phyloP scores from a whole-genome alignment of 2,113 vertebrate genomes.

The Thymallus thymallus region DNA sequence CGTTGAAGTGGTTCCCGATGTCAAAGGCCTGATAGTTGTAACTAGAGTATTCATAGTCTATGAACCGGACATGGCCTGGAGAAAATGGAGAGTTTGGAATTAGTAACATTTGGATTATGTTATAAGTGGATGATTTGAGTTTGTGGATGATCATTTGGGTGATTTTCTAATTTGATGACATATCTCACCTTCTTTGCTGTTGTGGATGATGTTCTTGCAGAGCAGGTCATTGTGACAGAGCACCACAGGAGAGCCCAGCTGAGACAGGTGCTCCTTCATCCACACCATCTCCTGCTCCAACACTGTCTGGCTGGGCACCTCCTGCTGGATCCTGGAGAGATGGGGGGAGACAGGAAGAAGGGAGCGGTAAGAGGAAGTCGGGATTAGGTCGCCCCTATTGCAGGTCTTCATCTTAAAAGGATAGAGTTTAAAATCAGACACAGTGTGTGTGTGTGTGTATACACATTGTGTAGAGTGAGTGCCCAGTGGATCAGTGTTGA shows the following conservation, averaged over 20 bases:
- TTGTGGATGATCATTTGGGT: background rate
- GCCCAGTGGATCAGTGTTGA: constrained; percentile 2
- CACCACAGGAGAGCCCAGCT: constrained; percentile 87
- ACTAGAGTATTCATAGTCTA: constrained; percentile 95
- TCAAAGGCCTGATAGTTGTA: constrained; percentile 98
- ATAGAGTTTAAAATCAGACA: background rate
- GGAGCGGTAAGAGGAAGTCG: background rate
- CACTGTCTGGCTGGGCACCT: constrained; percentile 82
- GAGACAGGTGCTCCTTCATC: constrained; percentile 90
- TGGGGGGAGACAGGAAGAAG: background rate
- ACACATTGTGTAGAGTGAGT: no score
- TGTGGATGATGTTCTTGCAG: constrained; percentile 91
- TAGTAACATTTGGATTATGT: background rate
- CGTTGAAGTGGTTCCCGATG: constrained; percentile 98
- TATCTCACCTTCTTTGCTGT: constrained; percentile 78
- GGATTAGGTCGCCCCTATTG: background rate
- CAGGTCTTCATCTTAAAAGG: no score
- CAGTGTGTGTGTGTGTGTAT: background rate
- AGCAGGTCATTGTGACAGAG: constrained; percentile 97
- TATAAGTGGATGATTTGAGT: background rate
- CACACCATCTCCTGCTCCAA: constrained; percentile 88
- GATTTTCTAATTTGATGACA: no score
- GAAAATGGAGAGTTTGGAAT: background rate
- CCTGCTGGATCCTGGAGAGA: constrained; percentile 78
- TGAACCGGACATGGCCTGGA: constrained; percentile 86